Evolutionary conservation across 2,888 invertebrate genomes (phyloP).

Genomic region (Anthrax anthrax): DNA sequence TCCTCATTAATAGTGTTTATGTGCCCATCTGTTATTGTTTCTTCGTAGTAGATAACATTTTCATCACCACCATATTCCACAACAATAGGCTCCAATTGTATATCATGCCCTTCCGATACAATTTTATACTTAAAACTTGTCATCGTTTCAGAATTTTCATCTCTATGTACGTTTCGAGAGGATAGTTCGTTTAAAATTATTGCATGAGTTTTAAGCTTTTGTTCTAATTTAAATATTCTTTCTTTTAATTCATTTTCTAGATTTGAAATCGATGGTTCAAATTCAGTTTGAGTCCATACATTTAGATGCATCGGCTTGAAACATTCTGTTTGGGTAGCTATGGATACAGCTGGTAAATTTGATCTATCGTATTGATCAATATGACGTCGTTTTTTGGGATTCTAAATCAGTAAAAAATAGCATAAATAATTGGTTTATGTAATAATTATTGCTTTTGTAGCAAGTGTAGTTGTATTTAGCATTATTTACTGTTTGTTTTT

Average conservation of each 20-base stretch:
- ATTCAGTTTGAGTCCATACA: conserved; percentile 24
- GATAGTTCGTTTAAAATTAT: conserved; percentile 7
- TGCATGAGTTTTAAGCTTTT: conserved; percentile 19
- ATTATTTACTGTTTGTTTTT: too few relatives aligned
- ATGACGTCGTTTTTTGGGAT: background rate
- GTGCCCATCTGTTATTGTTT: background rate
- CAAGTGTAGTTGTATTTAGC: too few relatives aligned
- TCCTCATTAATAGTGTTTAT: too few relatives aligned
- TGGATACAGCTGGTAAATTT: too few relatives aligned
- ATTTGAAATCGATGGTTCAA: conserved; percentile 11
- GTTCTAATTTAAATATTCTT: conserved; percentile 20
- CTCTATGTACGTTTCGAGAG: background rate
- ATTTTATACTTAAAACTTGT: conserved; percentile 22
- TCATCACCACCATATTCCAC: conserved; percentile 20
- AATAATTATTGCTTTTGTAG: too few relatives aligned
- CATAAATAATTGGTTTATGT: too few relatives aligned
- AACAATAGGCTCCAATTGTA: conserved; percentile 18
- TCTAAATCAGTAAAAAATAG: too few relatives aligned
- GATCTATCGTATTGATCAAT: background rate
- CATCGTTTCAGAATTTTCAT: background rate
- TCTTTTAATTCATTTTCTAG: conserved; percentile 15
- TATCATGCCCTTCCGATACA: conserved; percentile 11
- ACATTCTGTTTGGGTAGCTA: conserved; percentile 1
- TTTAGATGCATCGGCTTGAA: conserved; percentile 16
- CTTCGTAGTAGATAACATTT: conserved; percentile 9